phyloP scores from a whole-genome alignment of 2,888 invertebrate species.

The Elegia similella region DNA sequence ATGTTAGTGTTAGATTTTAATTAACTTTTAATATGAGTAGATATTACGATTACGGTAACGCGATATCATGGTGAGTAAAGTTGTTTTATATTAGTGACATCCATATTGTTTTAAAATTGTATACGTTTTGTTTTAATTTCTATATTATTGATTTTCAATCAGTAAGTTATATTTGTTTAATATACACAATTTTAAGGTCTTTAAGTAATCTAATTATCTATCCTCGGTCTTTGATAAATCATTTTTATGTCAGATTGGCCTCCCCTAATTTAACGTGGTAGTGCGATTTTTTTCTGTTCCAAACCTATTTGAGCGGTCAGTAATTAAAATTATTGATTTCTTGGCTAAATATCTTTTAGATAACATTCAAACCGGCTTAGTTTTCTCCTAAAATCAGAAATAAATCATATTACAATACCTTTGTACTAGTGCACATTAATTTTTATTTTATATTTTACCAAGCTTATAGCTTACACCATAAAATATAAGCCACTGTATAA shows the following conservation, averaged over 20 bases:
- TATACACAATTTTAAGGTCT: not conserved
- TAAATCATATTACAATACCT: too few species aligned
- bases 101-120: conserved; percentile 70
- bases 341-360: too few species aligned
- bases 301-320: too few species aligned
- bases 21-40: conserved; percentile 74
- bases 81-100: conserved; percentile 51
- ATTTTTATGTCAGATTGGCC: not conserved
- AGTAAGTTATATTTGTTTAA: not conserved
- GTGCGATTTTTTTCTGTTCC: not conserved
- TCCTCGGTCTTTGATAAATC: not conserved
- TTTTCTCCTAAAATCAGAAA: too few species aligned
- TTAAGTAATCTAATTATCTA: not conserved
- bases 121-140: conserved; percentile 49
- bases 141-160: conserved; percentile 11
- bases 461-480: too few species aligned
- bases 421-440: too few species aligned
- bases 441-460: too few species aligned
- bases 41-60: conserved; percentile 80
- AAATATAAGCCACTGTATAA: too few species aligned
- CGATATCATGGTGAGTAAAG: conserved; percentile 77
- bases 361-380: too few species aligned
- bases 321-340: too few species aligned
- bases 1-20: conserved; percentile 56
- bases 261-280: not conserved